Evolutionary conservation across 1,140 invertebrate genomes (phyloP).

Genomic region (Trinorchestia longiramus): DNA sequence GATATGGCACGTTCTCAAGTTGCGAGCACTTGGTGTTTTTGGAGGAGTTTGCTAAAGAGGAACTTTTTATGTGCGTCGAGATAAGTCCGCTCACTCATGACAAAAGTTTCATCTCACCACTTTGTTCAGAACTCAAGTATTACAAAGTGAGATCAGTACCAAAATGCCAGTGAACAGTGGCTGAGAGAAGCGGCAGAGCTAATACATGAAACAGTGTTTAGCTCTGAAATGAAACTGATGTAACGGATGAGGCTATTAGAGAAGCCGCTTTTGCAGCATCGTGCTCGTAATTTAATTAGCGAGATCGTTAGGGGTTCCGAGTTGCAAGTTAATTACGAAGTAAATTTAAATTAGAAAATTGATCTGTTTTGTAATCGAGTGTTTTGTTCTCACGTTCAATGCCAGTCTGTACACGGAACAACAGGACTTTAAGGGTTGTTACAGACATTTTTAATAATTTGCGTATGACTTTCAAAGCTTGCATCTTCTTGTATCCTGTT

Average conservation of each 20-base stretch:
- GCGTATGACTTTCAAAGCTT: too few relatives aligned
- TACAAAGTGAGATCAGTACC: not conserved
- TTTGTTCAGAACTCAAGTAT: not conserved
- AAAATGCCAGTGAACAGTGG: not conserved
- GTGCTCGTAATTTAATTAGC: too few relatives aligned
- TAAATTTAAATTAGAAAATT: not conserved
- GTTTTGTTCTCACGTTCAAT: too few relatives aligned
- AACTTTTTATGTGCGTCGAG: not conserved
- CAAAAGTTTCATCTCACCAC: not conserved
- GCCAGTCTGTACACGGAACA: not conserved
- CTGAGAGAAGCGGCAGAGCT: not conserved
- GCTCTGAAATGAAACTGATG: not conserved
- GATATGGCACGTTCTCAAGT: not conserved
- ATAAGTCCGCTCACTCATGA: not conserved
- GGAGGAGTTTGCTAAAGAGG: not conserved
- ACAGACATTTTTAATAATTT: too few relatives aligned
- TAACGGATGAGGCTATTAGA: not conserved
- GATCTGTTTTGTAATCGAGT: not conserved
- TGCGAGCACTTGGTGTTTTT: not conserved
- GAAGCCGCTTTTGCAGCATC: not conserved
- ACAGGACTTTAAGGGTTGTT: too few relatives aligned
- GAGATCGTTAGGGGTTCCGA: too few relatives aligned
- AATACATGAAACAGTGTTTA: not conserved
- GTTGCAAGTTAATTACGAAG: not conserved
- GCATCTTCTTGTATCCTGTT: too few relatives aligned